Evolutionary conservation across 2,113 vertebrate species (phyloP), one percentile per base, ranked within the genome.

Genomic region (Tretioscincus oriximinensis): DNA sequence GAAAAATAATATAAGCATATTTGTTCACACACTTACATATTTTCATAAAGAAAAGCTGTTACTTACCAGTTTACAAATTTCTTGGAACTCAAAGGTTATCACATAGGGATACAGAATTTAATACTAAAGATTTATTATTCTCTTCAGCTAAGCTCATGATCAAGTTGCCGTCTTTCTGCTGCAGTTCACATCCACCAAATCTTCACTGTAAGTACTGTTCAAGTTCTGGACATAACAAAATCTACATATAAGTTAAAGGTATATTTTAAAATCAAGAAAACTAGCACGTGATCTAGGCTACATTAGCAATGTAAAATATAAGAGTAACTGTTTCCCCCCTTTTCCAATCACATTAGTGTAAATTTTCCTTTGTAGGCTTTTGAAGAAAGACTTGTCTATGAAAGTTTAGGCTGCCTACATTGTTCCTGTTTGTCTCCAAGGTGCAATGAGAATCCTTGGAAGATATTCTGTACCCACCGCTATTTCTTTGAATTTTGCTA

Each of bases 201-300:
- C 76, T 74, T 65, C 71, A 77, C 9, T 61, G 78, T 1, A 74
- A 63, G 71, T 65, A 82, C 22, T 58, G 4, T 12, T 29, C n/a
- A 69, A 20, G 1, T 2, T 72, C 72, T 77, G 80, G 28, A 58
- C 68, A 65, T 22, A 29, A 2, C 6, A 61, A 4, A 60, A 11
- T n/a, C 79, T 77, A 64, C 1, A 18, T 45, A 60, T 51, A 80
- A 29, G 12, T 58, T 35, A 67, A n/a, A 12, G 14, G 16, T 4
- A 45, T 60, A 9, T 66, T 81, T 81, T 20, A 75, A 66, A 81
- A 75, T 3, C 31, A 58, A 29, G 80, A 86, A 65, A 67, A 16
- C 26, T 41, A 47, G 28, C n/a, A n/a, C 9, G 20, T n/a, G 7
- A 22, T 22, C 11, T 35, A 31, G 47, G 1, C n/a, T 67, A 31